Conservation (phyloP, 2,888 invertebrate genomes). For the Sesia bembeciformis region DNA sequence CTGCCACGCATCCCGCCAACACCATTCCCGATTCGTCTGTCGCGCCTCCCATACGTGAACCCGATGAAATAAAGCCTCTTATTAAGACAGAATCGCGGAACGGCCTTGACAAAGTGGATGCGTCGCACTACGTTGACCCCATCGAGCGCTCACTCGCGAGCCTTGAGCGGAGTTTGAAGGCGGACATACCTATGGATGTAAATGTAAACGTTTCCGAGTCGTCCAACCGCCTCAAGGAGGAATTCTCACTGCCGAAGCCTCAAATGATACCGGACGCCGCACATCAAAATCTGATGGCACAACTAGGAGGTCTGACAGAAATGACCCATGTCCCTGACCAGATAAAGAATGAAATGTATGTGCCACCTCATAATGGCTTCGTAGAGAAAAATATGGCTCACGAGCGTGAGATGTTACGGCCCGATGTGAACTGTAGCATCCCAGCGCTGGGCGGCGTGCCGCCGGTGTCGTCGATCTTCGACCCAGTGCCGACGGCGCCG, state of each 20-base stretch:
- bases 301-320: constrained; percentile 54
- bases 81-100: constrained; percentile 50
- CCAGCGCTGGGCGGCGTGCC: constrained; percentile 46
- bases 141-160: constrained; percentile 82
- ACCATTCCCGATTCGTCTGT: constrained; percentile 30
- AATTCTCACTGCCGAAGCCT: constrained; percentile 56
- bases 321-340: constrained; percentile 52
- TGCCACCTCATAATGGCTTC: constrained; percentile 58
- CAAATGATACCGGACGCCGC: constrained; percentile 45
- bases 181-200: constrained; percentile 71
- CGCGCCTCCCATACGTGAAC: constrained; percentile 24
- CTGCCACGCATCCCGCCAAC: constrained; percentile 10
- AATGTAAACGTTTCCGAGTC: constrained; percentile 62
- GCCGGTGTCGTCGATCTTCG: constrained; percentile 78
- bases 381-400: constrained; percentile 46
- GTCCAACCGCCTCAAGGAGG: constrained; percentile 63
- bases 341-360: constrained; percentile 52
- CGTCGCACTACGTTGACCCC: constrained; percentile 76
- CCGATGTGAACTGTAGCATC: constrained; percentile 38
- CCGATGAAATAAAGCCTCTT: constrained; percentile 32
- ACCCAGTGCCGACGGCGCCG: constrained; percentile 68
- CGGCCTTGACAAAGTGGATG: constrained; percentile 57
- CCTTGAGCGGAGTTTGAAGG: constrained; percentile 77
- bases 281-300: constrained; percentile 62
- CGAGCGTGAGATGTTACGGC: constrained; percentile 42